phyloP scores from a whole-genome alignment of 2,113 vertebrate genomes.

The Albula glossodonta region DNA sequence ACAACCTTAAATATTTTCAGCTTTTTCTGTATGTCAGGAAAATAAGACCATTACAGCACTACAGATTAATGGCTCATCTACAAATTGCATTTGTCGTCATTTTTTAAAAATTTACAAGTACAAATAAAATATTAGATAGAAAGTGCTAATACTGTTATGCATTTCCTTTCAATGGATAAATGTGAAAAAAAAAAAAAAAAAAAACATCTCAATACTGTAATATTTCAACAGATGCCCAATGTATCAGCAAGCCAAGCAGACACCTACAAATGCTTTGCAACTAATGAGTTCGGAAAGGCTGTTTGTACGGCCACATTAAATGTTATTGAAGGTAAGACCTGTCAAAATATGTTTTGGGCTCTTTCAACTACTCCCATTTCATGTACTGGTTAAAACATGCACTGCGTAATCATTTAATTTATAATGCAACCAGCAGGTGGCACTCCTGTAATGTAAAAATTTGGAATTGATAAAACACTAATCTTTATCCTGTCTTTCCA shows the following conservation, averaged over 20 bases:
- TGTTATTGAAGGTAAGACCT: constrained; percentile 76
- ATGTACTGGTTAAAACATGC: neutral
- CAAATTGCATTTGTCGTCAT: too few relatives aligned
- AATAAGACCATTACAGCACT: too few relatives aligned
- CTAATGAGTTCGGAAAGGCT: constrained; percentile 78
- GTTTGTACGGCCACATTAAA: constrained; percentile 74
- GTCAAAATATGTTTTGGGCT: neutral
- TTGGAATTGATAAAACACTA: neutral
- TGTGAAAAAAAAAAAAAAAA: neutral
- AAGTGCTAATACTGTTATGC: neutral
- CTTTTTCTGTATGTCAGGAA: too few relatives aligned
- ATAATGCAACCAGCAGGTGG: neutral
- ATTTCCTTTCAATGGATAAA: neutral
- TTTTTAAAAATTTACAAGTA: too few relatives aligned
- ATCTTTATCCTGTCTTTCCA: constrained; percentile 51
- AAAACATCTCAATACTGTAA: neutral
- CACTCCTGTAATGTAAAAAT: neutral
- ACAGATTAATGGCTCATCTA: too few relatives aligned
- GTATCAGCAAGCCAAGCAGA: constrained; percentile 75
- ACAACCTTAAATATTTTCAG: too few relatives aligned
- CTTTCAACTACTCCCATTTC: neutral
- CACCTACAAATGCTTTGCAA: constrained; percentile 76
- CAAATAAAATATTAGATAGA: too few relatives aligned
- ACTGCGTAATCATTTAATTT: neutral
- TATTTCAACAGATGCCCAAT: constrained; percentile 72